phyloP scores from a whole-genome alignment of 2,113 vertebrate genomes.

The Rhizomys pruinosus region DNA sequence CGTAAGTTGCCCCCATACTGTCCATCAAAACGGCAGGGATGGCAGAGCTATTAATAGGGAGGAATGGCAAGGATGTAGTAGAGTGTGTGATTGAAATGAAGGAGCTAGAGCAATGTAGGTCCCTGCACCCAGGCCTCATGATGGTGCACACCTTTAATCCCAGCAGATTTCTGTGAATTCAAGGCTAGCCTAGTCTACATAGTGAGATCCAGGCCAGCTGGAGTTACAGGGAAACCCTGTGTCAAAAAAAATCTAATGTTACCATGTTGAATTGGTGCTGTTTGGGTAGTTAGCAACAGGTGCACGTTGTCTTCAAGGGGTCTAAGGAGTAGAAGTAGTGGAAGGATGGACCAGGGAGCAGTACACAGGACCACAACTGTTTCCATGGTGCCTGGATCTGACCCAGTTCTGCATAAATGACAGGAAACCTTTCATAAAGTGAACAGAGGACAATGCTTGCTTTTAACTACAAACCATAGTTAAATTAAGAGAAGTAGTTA shows the following conservation, averaged over 20 bases:
- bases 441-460: too few relatives aligned
- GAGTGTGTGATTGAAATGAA: not conserved
- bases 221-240: too few relatives aligned
- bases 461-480: too few relatives aligned
- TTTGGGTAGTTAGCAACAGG: not conserved
- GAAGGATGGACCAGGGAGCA: not conserved
- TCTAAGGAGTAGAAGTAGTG: too few relatives aligned
- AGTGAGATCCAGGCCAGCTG: too few relatives aligned
- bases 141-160: too few relatives aligned
- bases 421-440: too few relatives aligned
- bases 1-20: not conserved
- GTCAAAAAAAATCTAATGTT: not conserved
- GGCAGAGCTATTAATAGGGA: not conserved
- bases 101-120: not conserved
- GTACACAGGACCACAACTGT: rapidly evolving
- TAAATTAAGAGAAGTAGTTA: not conserved
- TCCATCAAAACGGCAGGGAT: not conserved
- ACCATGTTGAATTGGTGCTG: not conserved
- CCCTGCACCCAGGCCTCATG: not conserved
- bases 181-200: too few relatives aligned
- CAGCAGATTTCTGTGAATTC: too few relatives aligned
- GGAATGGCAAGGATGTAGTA: not conserved
- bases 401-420: too few relatives aligned
- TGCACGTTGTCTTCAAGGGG: not conserved
- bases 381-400: not conserved